phyloP scores from a whole-genome alignment of 2,113 vertebrate genomes.

The Cromileptes altivelis region DNA sequence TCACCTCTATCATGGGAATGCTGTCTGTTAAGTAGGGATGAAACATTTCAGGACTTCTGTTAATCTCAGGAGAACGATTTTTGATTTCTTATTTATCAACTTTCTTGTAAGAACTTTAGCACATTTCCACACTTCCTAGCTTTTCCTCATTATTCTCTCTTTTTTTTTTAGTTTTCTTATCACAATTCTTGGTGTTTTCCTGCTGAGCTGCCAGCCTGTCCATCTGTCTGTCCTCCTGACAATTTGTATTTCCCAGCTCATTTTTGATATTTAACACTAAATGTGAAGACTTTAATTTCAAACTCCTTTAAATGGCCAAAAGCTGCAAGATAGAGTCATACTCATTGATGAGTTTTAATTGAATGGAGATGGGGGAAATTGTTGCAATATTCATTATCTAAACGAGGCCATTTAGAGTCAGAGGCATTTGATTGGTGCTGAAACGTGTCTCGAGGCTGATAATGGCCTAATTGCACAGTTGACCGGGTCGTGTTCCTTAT shows the following conservation, averaged over 20 bases:
- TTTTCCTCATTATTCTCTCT: constrained; percentile 2
- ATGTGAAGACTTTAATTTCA: constrained; percentile 62
- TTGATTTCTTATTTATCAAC: background rate
- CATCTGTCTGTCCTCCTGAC: constrained; percentile 22
- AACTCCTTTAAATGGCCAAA: constrained; percentile 52
- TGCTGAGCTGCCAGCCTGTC: constrained; percentile 19
- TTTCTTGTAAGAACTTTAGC: constrained; percentile 4
- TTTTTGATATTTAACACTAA: constrained; percentile 47
- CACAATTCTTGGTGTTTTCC: constrained; percentile 26
- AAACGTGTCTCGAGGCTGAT: constrained; percentile 68
- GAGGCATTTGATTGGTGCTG: constrained; percentile 63
- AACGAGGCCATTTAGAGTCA: constrained; percentile 72
- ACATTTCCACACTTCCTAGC: background rate
- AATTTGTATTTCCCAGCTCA: constrained; percentile 41
- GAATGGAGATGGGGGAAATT: constrained; percentile 62
- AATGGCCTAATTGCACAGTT: constrained; percentile 73
- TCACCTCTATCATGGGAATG: constrained; percentile 43
- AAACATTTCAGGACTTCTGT: constrained; percentile 26
- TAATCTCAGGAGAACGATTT: constrained; percentile 23
- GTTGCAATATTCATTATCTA: constrained; percentile 74
- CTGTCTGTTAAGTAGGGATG: constrained; percentile 7
- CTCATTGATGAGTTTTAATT: constrained; percentile 72
- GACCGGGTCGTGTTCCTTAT: constrained; percentile 66
- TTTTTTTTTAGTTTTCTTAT: constrained; percentile 28
- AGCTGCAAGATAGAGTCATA: constrained; percentile 57